Evolutionary conservation across 2,797 vertebrate genomes (phyloP).

Genomic region (Schizopygopsis malacanthus): DNA sequence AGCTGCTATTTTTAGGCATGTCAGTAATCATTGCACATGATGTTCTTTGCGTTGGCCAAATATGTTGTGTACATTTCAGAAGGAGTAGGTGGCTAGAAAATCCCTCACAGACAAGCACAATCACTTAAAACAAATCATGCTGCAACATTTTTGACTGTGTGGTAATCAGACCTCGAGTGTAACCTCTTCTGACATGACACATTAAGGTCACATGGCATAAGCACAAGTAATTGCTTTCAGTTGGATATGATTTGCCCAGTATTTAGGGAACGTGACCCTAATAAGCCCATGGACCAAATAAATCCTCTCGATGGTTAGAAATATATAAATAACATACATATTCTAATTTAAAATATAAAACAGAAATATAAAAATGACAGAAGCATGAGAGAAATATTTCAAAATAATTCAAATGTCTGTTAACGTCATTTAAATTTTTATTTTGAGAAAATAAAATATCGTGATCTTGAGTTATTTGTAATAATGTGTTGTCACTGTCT

Average conservation of each 20-base stretch:
- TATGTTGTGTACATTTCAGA: constrained; percentile 31
- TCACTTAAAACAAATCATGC: constrained; percentile 5
- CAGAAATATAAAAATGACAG: not conserved
- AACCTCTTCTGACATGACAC: constrained; percentile 8
- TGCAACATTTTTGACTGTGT: not conserved
- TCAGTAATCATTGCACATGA: constrained; percentile 64
- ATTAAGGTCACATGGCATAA: constrained; percentile 3
- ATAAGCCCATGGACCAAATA: not conserved
- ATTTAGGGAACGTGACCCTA: not conserved
- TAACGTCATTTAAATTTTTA: not conserved
- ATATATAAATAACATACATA: not conserved
- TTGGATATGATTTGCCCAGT: not conserved
- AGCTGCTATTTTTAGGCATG: constrained; percentile 63
- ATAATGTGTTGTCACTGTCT: not conserved
- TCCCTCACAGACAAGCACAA: not conserved
- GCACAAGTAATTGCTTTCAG: not conserved
- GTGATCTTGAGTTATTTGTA: not conserved
- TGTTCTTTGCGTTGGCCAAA: constrained; percentile 71
- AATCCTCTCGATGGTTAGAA: not conserved
- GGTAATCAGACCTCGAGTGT: not conserved
- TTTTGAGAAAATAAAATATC: not conserved
- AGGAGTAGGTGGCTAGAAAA: constrained; percentile 32
- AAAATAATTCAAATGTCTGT: not conserved
- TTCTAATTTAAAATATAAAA: not conserved
- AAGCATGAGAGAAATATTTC: not conserved